Evolutionary conservation across 1,140 invertebrate species (phyloP), one percentile per base, ranked within the genome.

Genomic region (Drosophila setifemur): DNA sequence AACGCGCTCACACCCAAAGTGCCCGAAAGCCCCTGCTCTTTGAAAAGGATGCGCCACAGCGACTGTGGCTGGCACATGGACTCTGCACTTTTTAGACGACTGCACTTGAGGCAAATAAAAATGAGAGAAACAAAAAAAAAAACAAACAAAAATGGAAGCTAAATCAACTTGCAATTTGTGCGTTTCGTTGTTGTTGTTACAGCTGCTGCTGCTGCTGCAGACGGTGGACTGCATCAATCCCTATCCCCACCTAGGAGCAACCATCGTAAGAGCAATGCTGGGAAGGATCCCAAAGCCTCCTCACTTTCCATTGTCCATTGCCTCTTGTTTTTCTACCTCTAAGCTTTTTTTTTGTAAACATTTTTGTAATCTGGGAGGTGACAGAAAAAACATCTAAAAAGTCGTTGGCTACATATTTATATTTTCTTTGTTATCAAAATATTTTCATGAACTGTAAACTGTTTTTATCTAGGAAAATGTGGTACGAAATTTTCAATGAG

Each of bases 81-180:
- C 48, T 74, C 37, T 42, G 29, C 54, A 54, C 23, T 66, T 60
- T 53, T 53, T 71, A 72, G 42, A 49, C 39, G 45, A 37, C 40
- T 60, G 58, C 70, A 66, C 39, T 58, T 40, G 40, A 33, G 11
- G 48, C 54, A 61, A 61, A 54, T 45, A 42, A n/a, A n/a, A n/a
- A n/a, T n/a, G n/a, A n/a, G n/a, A n/a, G n/a, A n/a, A n/a, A n/a
- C 31, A 35, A 44, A 48, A 43, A 73, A 68, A 31, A 57, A 54
- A 2, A 7, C 33, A 23, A 3, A 2, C 2, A 5, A 23, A 23
- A 23, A 37, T 4, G 33, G 33, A 6, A 18, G n/a, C 43, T 47
- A 64, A 64, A 79, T 58, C 37, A 60, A 74, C 58, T 71, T 57
- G 49, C 75, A 74, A 79, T 61, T 60, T 81, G 67, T 71, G 66